These are phyloP conservation scores for Drosophila kokeensis DNA, from an alignment of 2,888 invertebrate species.

Conservation along the genomic window DNA sequence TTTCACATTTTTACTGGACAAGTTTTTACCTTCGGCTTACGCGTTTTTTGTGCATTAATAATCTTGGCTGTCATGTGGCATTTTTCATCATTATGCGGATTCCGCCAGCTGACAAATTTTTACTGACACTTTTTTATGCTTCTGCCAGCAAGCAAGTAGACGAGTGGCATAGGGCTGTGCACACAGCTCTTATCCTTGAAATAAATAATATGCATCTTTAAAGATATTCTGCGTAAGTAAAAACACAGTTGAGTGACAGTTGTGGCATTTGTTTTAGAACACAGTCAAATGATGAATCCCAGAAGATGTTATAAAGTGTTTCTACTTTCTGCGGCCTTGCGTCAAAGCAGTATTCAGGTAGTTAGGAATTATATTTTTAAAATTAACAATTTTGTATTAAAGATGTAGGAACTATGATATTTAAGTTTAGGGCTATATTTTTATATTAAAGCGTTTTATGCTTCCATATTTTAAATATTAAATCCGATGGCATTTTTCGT, in stretches of 20 bases:
- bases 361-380: neutral
- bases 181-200: slow-evolving; percentile 69
- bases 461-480: neutral
- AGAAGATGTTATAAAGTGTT: slow-evolving; percentile 22
- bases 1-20: slow-evolving; percentile 42
- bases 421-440: neutral
- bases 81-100: slow-evolving; percentile 64
- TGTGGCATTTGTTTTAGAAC: slow-evolving; percentile 62
- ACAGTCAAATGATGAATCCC: slow-evolving; percentile 38
- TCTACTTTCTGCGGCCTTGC: slow-evolving; percentile 1
- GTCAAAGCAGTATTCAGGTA: slow-evolving; percentile 3
- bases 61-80: slow-evolving; percentile 54
- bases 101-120: slow-evolving; percentile 71
- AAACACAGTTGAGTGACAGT: slow-evolving; percentile 60
- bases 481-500: neutral
- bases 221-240: slow-evolving; percentile 33
- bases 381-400: neutral
- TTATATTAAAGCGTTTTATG: too few relatives aligned
- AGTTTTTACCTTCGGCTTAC: slow-evolving; percentile 7
- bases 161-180: slow-evolving; percentile 9
- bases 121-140: slow-evolving; percentile 56
- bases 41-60: slow-evolving; percentile 46
- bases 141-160: slow-evolving; percentile 23
- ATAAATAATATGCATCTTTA: slow-evolving; percentile 62
- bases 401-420: neutral